Conservation (phyloP, 2,797 vertebrate species). For the Furcifer pardalis region DNA sequence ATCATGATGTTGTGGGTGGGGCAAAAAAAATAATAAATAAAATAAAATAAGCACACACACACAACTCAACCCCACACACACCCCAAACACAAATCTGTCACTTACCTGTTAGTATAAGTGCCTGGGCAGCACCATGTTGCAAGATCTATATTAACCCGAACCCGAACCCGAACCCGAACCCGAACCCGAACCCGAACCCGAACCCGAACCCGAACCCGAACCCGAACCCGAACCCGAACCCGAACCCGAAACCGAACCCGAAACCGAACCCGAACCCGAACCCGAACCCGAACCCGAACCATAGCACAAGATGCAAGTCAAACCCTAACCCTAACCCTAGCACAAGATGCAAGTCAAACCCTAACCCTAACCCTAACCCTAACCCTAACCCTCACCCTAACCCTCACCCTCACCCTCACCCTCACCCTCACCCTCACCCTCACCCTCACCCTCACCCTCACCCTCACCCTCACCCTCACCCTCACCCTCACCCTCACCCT, state of each 20-base stretch:
- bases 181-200: background rate
- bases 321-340: too few species aligned
- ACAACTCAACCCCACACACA: too few species aligned
- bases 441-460: background rate
- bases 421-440: slow-evolving; percentile 4
- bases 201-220: background rate
- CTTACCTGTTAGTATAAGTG: too few species aligned
- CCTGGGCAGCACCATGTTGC: too few species aligned
- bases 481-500: background rate
- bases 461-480: slow-evolving; percentile 12
- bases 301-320: too few species aligned
- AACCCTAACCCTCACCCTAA: background rate
- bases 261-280: slow-evolving; percentile 9
- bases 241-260: slow-evolving; percentile 1
- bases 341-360: too few species aligned
- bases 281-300: slow-evolving; percentile 1
- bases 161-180: background rate
- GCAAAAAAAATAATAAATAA: too few species aligned
- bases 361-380: background rate
- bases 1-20: too few species aligned
- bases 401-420: background rate
- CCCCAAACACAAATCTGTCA: too few species aligned
- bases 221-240: background rate
- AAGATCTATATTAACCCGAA: too few species aligned
- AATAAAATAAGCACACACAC: too few species aligned